phyloP scores from a whole-genome alignment of 2,888 invertebrate species.

The Leptinotarsa tumamoca region DNA sequence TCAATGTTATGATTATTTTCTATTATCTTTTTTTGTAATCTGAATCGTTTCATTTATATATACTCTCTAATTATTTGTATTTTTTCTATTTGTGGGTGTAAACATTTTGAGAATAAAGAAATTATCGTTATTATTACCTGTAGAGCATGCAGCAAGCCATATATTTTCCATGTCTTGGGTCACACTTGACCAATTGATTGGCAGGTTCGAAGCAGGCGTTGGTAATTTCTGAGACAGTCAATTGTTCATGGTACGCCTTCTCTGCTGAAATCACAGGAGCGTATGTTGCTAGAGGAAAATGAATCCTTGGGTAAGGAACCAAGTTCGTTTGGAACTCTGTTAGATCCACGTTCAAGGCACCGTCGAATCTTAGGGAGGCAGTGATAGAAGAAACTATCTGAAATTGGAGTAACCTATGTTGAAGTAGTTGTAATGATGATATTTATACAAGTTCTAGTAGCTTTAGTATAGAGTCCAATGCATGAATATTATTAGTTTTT shows the following conservation, averaged over 20 bases:
- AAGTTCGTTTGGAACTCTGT: slow-evolving; percentile 95
- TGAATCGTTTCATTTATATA: too few relatives aligned
- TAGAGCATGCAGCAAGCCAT: slow-evolving; percentile 97
- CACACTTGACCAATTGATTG: slow-evolving; percentile 94
- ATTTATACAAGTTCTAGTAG: too few relatives aligned
- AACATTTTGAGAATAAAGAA: too few relatives aligned
- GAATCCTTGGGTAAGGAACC: slow-evolving; percentile 95
- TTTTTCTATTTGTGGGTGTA: too few relatives aligned
- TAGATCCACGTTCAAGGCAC: slow-evolving; percentile 91
- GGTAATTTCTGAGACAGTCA: slow-evolving; percentile 92
- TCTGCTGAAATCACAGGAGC: slow-evolving; percentile 93
- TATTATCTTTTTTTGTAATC: too few relatives aligned
- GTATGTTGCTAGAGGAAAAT: slow-evolving; percentile 92
- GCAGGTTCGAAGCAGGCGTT: slow-evolving; percentile 96
- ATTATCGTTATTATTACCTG: slow-evolving; percentile 63
- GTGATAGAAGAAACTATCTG: slow-evolving; percentile 95
- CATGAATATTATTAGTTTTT: too few relatives aligned
- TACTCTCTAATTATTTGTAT: too few relatives aligned
- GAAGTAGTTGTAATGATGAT: background rate
- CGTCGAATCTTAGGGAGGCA: slow-evolving; percentile 91
- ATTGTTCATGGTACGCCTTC: slow-evolving; percentile 93
- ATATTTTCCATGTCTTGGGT: slow-evolving; percentile 90
- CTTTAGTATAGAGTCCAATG: too few relatives aligned
- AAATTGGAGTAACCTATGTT: slow-evolving; percentile 23
- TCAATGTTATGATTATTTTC: too few relatives aligned